phyloP scores from a whole-genome alignment of 1,140 invertebrate genomes.

The Microplitis demolitor region DNA sequence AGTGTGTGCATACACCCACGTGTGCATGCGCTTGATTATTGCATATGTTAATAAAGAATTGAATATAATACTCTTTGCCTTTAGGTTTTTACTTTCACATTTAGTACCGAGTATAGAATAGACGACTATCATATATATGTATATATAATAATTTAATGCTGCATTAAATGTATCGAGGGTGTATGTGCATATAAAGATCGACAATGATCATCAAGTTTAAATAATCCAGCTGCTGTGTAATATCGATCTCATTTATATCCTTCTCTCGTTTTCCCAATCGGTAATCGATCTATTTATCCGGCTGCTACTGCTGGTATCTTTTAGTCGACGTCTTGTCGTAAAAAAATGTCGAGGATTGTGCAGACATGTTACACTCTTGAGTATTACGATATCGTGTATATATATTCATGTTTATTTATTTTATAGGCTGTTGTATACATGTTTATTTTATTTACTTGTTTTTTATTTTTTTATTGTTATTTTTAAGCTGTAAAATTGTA shows the following conservation, averaged over 20 bases:
- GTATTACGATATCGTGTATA: not conserved
- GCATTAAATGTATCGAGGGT: no score
- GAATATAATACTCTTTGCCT: not conserved
- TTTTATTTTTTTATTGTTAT: not conserved
- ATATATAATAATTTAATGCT: no score
- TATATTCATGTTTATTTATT: no score
- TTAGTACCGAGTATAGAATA: no score
- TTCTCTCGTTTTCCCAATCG: not conserved
- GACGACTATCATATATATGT: no score
- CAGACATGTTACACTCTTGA: not conserved
- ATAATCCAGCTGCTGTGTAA: not conserved
- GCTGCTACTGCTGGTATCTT: no score
- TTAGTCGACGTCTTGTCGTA: not conserved
- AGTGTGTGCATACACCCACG: not conserved
- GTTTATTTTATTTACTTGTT: not conserved
- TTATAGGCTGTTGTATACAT: no score
- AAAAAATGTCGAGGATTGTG: not conserved
- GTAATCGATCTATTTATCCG: constrained; percentile 12
- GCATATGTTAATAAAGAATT: constrained; percentile 10
- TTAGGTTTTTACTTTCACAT: constrained; percentile 7
- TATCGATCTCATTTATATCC: constrained; percentile 2
- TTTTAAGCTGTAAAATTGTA: not conserved
- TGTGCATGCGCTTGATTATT: constrained; percentile 7
- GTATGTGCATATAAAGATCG: not conserved
- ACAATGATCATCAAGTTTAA: constrained; percentile 2